Evolutionary conservation across 2,797 vertebrate genomes (phyloP), one percentile per base, ranked within the genome.

Genomic region (Hafferia zeledoni): DNA sequence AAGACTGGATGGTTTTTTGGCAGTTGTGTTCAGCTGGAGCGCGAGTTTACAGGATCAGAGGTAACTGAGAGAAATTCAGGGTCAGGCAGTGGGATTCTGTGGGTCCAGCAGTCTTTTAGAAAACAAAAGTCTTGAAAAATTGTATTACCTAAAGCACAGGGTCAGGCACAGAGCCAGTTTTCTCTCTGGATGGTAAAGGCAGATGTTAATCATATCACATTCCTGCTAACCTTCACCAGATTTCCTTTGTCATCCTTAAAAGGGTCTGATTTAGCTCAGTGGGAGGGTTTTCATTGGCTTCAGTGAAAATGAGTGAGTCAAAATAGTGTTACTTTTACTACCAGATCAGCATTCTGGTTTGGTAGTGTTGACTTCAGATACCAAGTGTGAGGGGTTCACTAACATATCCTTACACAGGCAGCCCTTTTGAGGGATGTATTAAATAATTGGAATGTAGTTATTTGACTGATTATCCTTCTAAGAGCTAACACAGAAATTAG

Each of bases 241-340:
- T 95, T 95, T 93, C 87, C 92, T 94, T 80, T 84, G 88, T 95
- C 88, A 53, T 94, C 88, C 93, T 90, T 95, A 94, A 91, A 95
- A 92, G 86, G 67, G 70, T 90, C 80, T 95, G 93, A 95, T 90
- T 83, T 94, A 87, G 78, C 83, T 91, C 56, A 33, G 85, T 86
- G 67, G 83, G 89, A 92, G 78, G 75, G 27, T 84, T 94, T 90
- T 76, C 89, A 75, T n/a, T 85, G 78, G 79, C 84, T 81, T 91
- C 74, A 76, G 59, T 86, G 76, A 65, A 83, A 90, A 94, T 17
- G 80, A 67, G 43, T 53, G 41, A 95, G 63, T 90, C 87, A 81
- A 94, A 92, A 74, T 74, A 88, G 46, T 59, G 11, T 74, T 80
- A 22, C 47, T 83, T 89, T 72, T 89, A 53, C 56, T 83, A 57